These are phyloP conservation scores for Beris morrisii DNA, from an alignment of 2,888 invertebrate genomes.

Conservation along the genomic window DNA sequence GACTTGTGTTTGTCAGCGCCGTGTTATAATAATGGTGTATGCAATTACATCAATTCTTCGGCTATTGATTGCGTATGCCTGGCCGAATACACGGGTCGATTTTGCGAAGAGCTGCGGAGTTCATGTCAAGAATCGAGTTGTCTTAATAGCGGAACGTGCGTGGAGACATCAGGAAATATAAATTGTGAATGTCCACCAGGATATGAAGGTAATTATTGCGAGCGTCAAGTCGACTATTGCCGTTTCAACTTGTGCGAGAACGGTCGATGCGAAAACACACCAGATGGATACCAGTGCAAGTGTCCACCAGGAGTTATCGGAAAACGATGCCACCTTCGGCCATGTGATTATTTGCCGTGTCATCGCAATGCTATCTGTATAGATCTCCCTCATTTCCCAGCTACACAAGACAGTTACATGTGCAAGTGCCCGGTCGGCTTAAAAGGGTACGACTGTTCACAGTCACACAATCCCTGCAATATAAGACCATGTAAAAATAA, in stretches of 20 bases:
- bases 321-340: slow-evolving; percentile 59
- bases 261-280: slow-evolving; percentile 52
- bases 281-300: slow-evolving; percentile 57
- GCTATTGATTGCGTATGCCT: slow-evolving; percentile 57
- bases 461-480: slow-evolving; percentile 55
- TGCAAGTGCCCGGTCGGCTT: slow-evolving; percentile 62
- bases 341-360: slow-evolving; percentile 64
- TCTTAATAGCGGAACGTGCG: slow-evolving; percentile 55
- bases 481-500: slow-evolving; percentile 53
- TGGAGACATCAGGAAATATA: slow-evolving; percentile 47
- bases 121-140: slow-evolving; percentile 48
- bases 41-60: slow-evolving; percentile 48
- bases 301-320: slow-evolving; percentile 60
- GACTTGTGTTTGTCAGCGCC: slow-evolving; percentile 59
- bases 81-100: slow-evolving; percentile 57
- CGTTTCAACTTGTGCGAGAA: slow-evolving; percentile 55
- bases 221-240: slow-evolving; percentile 59
- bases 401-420: slow-evolving; percentile 57
- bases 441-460: slow-evolving; percentile 58
- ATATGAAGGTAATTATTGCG: slow-evolving; percentile 57
- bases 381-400: slow-evolving; percentile 53
- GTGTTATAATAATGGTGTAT: slow-evolving; percentile 61
- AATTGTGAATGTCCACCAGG: slow-evolving; percentile 45
- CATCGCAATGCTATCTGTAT: slow-evolving; percentile 55
- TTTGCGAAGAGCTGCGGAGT: slow-evolving; percentile 56